Evolutionary conservation across 2,113 vertebrate species (phyloP), one percentile per base, ranked within the genome.

Genomic region (Neomonachus schauinslandi): DNA sequence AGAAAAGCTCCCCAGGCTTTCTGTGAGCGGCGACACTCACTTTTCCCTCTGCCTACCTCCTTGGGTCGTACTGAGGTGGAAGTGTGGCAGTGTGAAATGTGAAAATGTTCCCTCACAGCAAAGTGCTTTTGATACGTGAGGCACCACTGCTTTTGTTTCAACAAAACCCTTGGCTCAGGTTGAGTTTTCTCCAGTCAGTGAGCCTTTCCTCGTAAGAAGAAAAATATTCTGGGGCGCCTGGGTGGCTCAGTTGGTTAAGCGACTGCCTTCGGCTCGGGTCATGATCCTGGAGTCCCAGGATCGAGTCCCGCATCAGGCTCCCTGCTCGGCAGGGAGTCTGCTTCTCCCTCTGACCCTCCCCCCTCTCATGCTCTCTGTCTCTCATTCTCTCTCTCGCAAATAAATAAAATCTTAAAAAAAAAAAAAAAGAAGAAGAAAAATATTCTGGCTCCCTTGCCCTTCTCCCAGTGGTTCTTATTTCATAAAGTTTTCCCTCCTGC

Each of bases 391-490:
- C n/a, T n/a, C n/a, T n/a, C n/a, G n/a, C n/a, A n/a, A n/a, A n/a
- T n/a, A n/a, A n/a, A n/a, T n/a, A n/a, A n/a, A n/a, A n/a, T n/a
- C n/a, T n/a, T n/a, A n/a, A n/a, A n/a, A n/a, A n/a, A n/a, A n/a
- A n/a, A n/a, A n/a, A n/a, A n/a, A n/a, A n/a, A n/a, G n/a, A 19
- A 90, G 53, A 83, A 79, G 65, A 67, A 91, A 61, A 94, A 71
- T 33, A 46, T 79, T 63, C 42, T 57, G 74, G 4, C 10, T 94
- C 61, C 59, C 69, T 79, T 90, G 8, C 39, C 61, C 31, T 55
- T 57, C 49, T 72, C 24, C 83, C 65, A 4, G 82, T 71, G 51
- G 16, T 65, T 96, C 65, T 39, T n/a, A n/a, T 65, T 74, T 91
- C 31, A 80, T 46, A 39, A 55, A 28, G 5, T 53, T 84, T 85